Conservation (phyloP, 2,113 vertebrate genomes). For the Rhipidura dahli region DNA sequence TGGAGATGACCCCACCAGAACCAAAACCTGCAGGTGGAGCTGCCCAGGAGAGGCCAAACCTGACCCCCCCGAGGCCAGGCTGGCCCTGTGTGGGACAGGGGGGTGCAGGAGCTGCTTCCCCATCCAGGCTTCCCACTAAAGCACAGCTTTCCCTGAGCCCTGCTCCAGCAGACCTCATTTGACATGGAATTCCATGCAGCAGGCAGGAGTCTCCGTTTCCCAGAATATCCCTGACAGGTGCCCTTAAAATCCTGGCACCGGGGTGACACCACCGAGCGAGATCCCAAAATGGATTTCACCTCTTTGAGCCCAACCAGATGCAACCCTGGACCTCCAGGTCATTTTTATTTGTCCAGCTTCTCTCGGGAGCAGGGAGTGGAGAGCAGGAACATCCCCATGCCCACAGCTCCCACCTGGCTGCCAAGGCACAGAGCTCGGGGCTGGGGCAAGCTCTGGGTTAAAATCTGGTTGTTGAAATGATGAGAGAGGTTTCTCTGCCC, state of each 20-base stretch:
- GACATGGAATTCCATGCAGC: not conserved
- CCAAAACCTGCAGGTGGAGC: not conserved
- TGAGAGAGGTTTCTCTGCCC: no score
- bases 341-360: not conserved
- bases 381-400: not conserved
- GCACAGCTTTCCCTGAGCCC: not conserved
- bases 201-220: not conserved
- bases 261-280: rapidly evolving
- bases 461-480: not conserved
- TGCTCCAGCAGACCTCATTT: not conserved
- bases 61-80: not conserved
- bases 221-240: constrained; percentile 44
- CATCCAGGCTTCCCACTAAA: not conserved
- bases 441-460: not conserved
- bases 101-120: not conserved
- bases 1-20: rapidly evolving
- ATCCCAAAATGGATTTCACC: not conserved
- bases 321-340: not conserved
- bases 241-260: constrained; percentile 4
- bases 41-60: not conserved
- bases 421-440: not conserved
- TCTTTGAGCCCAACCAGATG: not conserved
- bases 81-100: not conserved
- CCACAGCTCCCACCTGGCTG: not conserved
- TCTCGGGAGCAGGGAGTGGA: not conserved